These are phyloP conservation scores for Xiphophorus hellerii DNA, from an alignment of 2,113 vertebrate genomes.

Conservation along the genomic window DNA sequence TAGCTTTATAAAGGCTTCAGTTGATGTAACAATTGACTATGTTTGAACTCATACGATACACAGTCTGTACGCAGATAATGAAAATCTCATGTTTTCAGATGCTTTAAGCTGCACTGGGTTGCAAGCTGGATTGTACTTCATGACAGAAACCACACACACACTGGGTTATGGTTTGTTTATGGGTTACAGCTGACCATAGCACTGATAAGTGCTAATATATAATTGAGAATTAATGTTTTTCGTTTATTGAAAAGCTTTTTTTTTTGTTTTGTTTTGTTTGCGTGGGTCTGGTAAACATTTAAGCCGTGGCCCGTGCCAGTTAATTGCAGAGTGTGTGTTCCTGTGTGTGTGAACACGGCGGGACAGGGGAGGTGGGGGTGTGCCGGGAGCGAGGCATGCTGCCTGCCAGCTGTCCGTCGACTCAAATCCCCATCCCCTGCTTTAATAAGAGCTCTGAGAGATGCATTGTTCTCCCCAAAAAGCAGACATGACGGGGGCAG, in stretches of 20 bases:
- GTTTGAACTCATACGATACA: background rate
- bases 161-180: background rate
- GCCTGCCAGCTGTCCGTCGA: slow-evolving; percentile 82
- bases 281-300: slow-evolving; percentile 78
- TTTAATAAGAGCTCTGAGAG: slow-evolving; percentile 79
- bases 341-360: slow-evolving; percentile 58
- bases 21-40: background rate
- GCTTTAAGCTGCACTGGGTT: background rate
- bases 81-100: background rate
- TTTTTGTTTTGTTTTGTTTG: slow-evolving; percentile 52
- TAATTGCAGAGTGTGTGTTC: slow-evolving; percentile 77
- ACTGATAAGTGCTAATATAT: slow-evolving; percentile 13
- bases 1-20: background rate
- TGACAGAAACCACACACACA: background rate
- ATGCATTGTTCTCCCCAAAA: slow-evolving; percentile 82
- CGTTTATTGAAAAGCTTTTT: slow-evolving; percentile 43
- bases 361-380: slow-evolving; percentile 30
- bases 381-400: slow-evolving; percentile 66
- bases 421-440: slow-evolving; percentile 72
- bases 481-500: slow-evolving; percentile 77
- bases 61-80: no score
- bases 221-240: slow-evolving; percentile 40
- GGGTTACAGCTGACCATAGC: background rate
- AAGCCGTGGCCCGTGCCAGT: slow-evolving; percentile 77
- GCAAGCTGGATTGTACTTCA: background rate